Conservation (phyloP, 2,113 vertebrate genomes). For the Coregonus clupeaformis region DNA sequence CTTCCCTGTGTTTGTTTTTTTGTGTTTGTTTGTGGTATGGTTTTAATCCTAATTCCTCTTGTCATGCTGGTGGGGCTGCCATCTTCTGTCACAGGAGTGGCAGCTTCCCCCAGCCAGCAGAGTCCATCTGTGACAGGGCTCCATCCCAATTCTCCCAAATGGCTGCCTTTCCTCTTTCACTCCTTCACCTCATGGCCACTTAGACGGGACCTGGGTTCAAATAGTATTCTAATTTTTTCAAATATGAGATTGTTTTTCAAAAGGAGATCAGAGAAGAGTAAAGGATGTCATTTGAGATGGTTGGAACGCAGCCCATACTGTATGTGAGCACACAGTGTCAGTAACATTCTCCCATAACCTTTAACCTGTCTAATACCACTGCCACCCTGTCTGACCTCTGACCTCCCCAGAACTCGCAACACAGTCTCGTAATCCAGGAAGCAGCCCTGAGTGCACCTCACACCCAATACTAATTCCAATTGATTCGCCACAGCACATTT, state of each 20-base stretch:
- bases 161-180: constrained; percentile 56
- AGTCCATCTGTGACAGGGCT: constrained; percentile 57
- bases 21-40: constrained; percentile 48
- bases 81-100: constrained; percentile 50
- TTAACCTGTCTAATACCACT: constrained; percentile 60
- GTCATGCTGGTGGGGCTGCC: constrained; percentile 28
- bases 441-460: background rate
- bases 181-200: background rate
- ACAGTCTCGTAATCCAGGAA: constrained; percentile 59
- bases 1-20: constrained; percentile 59
- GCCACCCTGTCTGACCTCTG: constrained; percentile 47
- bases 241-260: background rate
- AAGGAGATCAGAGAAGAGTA: constrained; percentile 22
- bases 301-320: constrained; percentile 35
- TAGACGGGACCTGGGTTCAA: too few relatives aligned
- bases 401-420: constrained; percentile 46
- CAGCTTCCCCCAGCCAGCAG: constrained; percentile 40
- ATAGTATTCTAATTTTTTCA: too few relatives aligned
- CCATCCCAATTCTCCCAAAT: constrained; percentile 48
- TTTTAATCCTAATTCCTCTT: constrained; percentile 60
- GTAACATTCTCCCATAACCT: constrained; percentile 58
- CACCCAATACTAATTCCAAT: constrained; percentile 8
- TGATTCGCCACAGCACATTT: constrained; percentile 17
- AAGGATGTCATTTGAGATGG: constrained; percentile 49
- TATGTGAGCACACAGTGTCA: constrained; percentile 53